These are phyloP conservation scores for Drosophila infuscata DNA, from an alignment of 2,888 invertebrate genomes.

Conservation along the genomic window DNA sequence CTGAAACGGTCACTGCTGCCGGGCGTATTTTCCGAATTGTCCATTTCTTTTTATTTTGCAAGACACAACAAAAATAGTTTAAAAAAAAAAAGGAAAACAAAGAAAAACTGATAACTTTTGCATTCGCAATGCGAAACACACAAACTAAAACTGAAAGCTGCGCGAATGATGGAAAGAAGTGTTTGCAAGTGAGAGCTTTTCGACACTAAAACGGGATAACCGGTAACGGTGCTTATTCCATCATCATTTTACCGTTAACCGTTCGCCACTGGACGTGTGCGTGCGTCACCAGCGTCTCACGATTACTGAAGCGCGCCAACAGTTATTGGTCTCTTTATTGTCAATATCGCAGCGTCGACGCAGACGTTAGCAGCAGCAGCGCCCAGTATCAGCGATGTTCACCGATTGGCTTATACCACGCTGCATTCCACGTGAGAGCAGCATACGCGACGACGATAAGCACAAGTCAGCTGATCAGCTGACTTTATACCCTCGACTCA, in stretches of 20 bases:
- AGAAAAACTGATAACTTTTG: background rate
- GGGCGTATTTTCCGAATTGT: constrained; percentile 13
- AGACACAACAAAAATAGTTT: background rate
- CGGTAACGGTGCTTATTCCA: constrained; percentile 36
- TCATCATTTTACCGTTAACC: background rate
- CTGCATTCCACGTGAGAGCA: constrained; percentile 14
- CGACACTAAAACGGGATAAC: constrained; percentile 25
- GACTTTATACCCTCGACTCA: constrained; percentile 14
- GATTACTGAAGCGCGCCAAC: constrained; percentile 47
- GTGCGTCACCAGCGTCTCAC: constrained; percentile 53
- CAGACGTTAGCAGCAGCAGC: constrained; percentile 2
- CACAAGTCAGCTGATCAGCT: constrained; percentile 1
- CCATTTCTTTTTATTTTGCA: constrained; percentile 24
- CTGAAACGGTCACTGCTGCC: constrained; percentile 29
- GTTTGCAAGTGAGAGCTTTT: constrained; percentile 8
- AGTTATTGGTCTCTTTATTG: constrained; percentile 3
- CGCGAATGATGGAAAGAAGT: background rate
- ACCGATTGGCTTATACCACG: constrained; percentile 22
- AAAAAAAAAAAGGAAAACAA: background rate
- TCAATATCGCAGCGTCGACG: constrained; percentile 8
- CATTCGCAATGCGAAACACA: constrained; percentile 17
- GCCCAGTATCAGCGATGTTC: constrained; percentile 6
- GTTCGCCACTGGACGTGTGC: constrained; percentile 21
- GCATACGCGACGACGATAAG: constrained; percentile 3
- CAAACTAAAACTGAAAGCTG: constrained; percentile 19